Conservation (phyloP, 2,113 vertebrate species). For the Parus major region DNA sequence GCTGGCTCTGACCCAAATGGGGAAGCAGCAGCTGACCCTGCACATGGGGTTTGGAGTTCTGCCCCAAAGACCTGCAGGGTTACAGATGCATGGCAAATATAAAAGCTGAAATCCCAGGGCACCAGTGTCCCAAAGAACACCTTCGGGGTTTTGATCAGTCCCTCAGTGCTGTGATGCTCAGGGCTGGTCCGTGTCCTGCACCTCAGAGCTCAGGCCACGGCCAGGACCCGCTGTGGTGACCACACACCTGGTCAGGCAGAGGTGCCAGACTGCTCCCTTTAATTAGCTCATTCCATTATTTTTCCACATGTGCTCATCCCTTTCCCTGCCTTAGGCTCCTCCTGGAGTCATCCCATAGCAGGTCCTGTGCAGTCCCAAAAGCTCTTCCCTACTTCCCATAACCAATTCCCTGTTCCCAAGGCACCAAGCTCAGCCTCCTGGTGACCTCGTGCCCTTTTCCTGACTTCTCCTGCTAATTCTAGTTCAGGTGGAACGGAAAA, state of each 20-base stretch:
- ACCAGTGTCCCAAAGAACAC: neutral
- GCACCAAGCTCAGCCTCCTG: neutral
- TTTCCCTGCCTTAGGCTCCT: neutral
- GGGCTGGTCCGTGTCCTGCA: neutral
- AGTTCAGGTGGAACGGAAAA: neutral
- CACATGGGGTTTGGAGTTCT: neutral
- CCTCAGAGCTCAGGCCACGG: neutral
- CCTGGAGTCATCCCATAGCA: neutral
- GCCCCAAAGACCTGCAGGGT: too few relatives aligned
- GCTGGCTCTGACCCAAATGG: neutral
- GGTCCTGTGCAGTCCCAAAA: neutral
- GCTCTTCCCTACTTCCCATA: neutral
- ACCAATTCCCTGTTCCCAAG: neutral
- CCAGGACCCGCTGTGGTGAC: neutral
- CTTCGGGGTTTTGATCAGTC: neutral
- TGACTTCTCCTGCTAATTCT: neutral
- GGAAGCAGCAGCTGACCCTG: neutral
- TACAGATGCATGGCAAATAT: neutral
- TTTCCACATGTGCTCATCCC: neutral
- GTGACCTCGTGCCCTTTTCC: neutral
- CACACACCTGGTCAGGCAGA: neutral
- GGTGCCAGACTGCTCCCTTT: neutral
- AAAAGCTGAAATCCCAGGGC: neutral
- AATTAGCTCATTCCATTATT: neutral
- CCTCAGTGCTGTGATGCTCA: neutral